Base-by-base conservation (phyloP, 1,140 invertebrate genomes). In the Drosophila busckii region DNA sequence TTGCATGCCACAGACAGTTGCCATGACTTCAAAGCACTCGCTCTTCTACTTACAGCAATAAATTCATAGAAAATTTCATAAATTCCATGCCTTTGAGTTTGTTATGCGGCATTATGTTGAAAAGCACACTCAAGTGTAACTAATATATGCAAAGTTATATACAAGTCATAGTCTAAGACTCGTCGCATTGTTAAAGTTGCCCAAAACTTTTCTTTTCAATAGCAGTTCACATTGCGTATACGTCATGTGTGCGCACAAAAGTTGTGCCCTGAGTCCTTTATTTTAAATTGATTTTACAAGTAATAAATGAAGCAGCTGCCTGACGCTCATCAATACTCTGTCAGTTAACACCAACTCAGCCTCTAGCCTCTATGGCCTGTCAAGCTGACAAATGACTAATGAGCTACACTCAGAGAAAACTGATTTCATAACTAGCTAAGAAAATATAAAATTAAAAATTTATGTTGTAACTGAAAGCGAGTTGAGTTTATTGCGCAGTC, bases 221-320 rank as follows among this genome's bases (percentile, higher is more conserved):
- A 4, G n/a, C 7, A 17, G 20, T 1, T 10, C 2, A 15, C 3
- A 10, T 23, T 22, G 34, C 41, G 50, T 61, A 53, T 60, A 60
- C 48, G 56, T 40, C 52, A 53, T 53, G 40, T 25, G 26, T 45
- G 50, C 29, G 59, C 71, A 68, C 31, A 58, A 78, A 56, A 28
- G 52, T 56, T 50, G 28, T 31, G 15, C 6, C 9, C 7, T 12
- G 19, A 50, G 41, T 40, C 46, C 44, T 54, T 45, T 64, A 15
- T n/a, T n/a, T n/a, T 37, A 52, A 82, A 80, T 80, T 82, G 68
- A 80, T 82, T 80, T 80, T 65, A 52, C n/a, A 60, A 53, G 62
- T 80, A 80, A 80, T 80, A 54, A 73, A 80, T 82, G 73, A 61
- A 45, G 28, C 29, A 10, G 12, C 37, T 37, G 68, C 63, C 58